A percentile compares a stretch with the other conserved stretches of the same genome.
These are phyloP conservation scores for Caenorhabditis macrosperma DNA, from an alignment of 2,888 invertebrate species.

Conservation along the genomic window DNA sequence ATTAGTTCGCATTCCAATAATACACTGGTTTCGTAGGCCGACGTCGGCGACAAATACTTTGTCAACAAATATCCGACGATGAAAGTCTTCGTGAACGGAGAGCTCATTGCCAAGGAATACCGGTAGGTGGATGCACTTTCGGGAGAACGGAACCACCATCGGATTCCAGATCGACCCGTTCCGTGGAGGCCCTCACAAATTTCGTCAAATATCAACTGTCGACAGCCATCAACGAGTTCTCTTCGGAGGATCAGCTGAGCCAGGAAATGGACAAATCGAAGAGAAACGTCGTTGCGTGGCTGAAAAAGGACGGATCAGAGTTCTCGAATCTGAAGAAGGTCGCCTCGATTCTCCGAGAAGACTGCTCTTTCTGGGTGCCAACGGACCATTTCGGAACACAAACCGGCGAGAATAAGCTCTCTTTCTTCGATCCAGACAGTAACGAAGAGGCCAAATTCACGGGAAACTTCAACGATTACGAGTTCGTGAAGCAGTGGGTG, in stretches of 20 bases:
- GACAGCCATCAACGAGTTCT: constrained; percentile 89
- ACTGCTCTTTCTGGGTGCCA: constrained; percentile 94
- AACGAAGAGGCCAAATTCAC: constrained; percentile 77
- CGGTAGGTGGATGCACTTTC: too few species aligned
- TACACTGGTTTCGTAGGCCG: constrained; percentile 75
- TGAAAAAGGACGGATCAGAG: constrained; percentile 69
- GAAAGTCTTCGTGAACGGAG: constrained; percentile 87
- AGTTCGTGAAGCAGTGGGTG: constrained; percentile 90
- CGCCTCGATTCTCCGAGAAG: constrained; percentile 91
- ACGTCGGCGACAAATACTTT: constrained; percentile 92
- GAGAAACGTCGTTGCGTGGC: constrained; percentile 76
- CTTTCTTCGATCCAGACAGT: constrained; percentile 75
- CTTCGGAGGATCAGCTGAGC: constrained; percentile 78
- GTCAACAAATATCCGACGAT: constrained; percentile 96
- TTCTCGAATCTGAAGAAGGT: constrained; percentile 74
- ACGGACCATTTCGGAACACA: constrained; percentile 84
- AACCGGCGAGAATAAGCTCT: constrained; percentile 68
- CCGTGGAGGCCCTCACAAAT: constrained; percentile 90
- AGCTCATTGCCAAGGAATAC: constrained; percentile 82
- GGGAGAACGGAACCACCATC: too few species aligned
- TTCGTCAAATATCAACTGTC: constrained; percentile 92
- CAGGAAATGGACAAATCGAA: constrained; percentile 72
- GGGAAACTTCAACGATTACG: constrained; percentile 82
- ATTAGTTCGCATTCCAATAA: neutral
- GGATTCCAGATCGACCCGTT: constrained; percentile 83